Conservation (phyloP, 2,113 vertebrate genomes). For the Saguinus imperator region DNA sequence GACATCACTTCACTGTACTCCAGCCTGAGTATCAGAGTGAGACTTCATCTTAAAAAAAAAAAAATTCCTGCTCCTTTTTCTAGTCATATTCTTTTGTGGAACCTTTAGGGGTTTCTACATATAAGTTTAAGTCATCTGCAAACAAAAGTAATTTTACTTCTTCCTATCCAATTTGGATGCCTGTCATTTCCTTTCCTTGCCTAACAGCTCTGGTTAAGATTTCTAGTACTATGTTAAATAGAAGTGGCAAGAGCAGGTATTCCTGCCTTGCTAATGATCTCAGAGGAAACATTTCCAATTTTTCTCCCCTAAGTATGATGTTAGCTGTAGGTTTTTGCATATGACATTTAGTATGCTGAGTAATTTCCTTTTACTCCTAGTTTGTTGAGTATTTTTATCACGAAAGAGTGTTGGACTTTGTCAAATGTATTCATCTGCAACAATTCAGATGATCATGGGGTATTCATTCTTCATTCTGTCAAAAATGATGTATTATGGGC, state of each 20-base stretch:
- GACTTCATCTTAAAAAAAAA: too few relatives aligned
- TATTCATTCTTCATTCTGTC: conserved; percentile 11
- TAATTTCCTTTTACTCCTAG: neutral
- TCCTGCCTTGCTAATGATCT: neutral
- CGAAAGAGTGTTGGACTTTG: conserved; percentile 29
- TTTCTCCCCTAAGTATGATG: neutral
- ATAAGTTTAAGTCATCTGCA: neutral
- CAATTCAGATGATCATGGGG: neutral
- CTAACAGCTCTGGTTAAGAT: neutral
- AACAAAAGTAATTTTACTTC: neutral
- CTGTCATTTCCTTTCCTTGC: conserved; percentile 5
- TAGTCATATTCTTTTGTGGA: neutral
- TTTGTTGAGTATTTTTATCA: conserved; percentile 6
- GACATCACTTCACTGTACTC: too few relatives aligned
- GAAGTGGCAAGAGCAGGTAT: neutral
- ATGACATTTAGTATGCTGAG: neutral
- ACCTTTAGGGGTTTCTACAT: neutral
- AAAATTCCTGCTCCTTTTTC: neutral
- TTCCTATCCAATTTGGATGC: neutral
- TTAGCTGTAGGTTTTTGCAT: neutral
- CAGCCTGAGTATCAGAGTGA: too few relatives aligned
- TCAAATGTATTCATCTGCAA: neutral
- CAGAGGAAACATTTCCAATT: conserved; percentile 22
- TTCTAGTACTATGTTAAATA: neutral
- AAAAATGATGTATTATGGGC: neutral